Base-by-base conservation (phyloP, 2,888 invertebrate genomes). In the Thalpophila matura region DNA sequence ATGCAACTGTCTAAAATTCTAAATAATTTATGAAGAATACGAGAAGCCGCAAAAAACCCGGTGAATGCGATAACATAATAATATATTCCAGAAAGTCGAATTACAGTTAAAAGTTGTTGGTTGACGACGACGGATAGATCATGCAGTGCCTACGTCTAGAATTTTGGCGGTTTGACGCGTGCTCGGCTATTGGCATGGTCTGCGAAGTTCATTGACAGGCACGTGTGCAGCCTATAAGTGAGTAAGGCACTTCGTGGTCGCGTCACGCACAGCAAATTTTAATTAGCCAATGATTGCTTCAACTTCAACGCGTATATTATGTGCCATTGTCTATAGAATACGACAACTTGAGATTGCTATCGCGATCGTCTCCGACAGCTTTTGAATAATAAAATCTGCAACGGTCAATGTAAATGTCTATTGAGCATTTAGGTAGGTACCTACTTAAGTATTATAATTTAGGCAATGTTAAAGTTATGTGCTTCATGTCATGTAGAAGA, bases 191-290 rank as follows among this genome's bases (percentile, higher is more conserved):
- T 84, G 85, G 86, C 85, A 88, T 89, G 86, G 89, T 86, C 84
- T 86, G 85, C 87, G 89, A 89, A 92, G 94, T 94, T 94, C 94
- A 94, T 93, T 95, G 94, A 94, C 94, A 92, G 93, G 90, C 91
- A 92, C 94, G 94, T 93, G 93, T 92, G 91, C 89, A 91, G 91
- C 89, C 89, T 92, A 85, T 90, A 90, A 89, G 90, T 89, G 89
- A 86, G 88, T 91, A 92, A 89, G 89, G 85, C 88, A 89, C 86
- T 90, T 86, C 86, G 87, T 88, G 90, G 88, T 89, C 91, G 88
- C 86, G 90, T 92, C 91, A 93, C 93, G 94, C 93, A 93, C 84
- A 86, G 90, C 91, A 92, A 94, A 94, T 94, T 93, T 92, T 92
- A 94, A 94, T 93, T 93, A 92, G 89, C 86, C 86, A 87, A 90